These are phyloP conservation scores for Halichoeres trimaculatus DNA, from an alignment of 2,113 vertebrate species.

Conservation along the genomic window DNA sequence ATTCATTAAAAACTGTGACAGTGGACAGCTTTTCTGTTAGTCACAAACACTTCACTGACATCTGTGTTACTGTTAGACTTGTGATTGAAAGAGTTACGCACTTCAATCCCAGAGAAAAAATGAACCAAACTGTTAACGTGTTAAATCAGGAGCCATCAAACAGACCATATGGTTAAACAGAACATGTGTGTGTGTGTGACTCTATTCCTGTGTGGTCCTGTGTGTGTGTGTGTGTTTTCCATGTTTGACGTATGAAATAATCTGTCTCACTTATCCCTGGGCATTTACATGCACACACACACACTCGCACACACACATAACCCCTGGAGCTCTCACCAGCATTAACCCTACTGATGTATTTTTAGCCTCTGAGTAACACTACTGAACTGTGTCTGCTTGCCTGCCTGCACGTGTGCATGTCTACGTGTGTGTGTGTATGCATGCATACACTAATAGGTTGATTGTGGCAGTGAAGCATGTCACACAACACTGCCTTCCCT, in stretches of 20 bases:
- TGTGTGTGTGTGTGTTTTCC: not conserved
- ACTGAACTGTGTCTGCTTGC: conserved; percentile 17
- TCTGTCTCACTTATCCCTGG: conserved; percentile 13
- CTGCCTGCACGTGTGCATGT: conserved; percentile 23
- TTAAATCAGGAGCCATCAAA: no score
- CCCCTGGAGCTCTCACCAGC: conserved; percentile 40
- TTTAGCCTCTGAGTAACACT: conserved; percentile 63
- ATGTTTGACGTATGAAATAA: conserved; percentile 31
- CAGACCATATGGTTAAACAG: no score
- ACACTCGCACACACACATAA: conserved; percentile 19
- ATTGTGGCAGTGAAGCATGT: conserved; percentile 38
- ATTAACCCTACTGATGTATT: conserved; percentile 54
- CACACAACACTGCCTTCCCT: conserved; percentile 20
- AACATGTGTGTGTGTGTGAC: not conserved
- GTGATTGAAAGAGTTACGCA: no score
- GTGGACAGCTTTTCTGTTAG: no score
- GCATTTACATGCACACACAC: not conserved
- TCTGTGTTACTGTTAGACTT: no score
- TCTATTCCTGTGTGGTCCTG: not conserved
- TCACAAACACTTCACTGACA: no score
- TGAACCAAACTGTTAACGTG: no score
- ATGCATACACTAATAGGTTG: conserved; percentile 41
- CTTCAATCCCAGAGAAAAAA: no score
- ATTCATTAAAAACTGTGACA: no score
- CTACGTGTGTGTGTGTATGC: conserved; percentile 36